Evolutionary conservation across 2,888 invertebrate species (phyloP).

Genomic region (Thera obeliscata): DNA sequence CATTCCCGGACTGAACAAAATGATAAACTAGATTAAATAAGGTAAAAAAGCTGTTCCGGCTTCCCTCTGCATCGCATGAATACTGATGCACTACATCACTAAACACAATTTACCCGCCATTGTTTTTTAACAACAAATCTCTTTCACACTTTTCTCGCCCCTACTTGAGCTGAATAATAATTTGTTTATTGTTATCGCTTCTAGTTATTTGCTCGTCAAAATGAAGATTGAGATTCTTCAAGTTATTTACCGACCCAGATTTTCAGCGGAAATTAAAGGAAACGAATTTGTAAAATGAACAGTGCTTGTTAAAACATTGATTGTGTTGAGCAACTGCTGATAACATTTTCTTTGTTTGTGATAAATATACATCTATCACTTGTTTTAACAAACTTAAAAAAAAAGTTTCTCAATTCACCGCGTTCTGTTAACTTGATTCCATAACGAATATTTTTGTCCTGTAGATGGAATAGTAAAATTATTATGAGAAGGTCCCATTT

Average conservation of each 20-base stretch:
- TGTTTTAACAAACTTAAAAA: too few relatives aligned
- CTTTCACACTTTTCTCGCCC: constrained; percentile 49
- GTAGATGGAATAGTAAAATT: too few relatives aligned
- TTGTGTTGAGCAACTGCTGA: constrained; percentile 7
- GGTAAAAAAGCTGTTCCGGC: constrained; percentile 25
- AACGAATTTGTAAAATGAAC: constrained; percentile 31
- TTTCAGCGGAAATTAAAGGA: constrained; percentile 35
- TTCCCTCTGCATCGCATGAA: constrained; percentile 32
- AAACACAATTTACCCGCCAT: constrained; percentile 55
- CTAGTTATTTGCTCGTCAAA: constrained; percentile 54
- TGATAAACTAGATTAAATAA: constrained; percentile 34
- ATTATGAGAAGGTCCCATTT: too few relatives aligned
- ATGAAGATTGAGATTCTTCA: constrained; percentile 51
- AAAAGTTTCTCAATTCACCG: too few relatives aligned
- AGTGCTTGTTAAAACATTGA: constrained; percentile 26
- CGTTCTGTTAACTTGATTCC: too few relatives aligned
- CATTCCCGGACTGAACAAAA: constrained; percentile 29
- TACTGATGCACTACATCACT: constrained; percentile 37
- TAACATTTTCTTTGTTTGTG: neutral
- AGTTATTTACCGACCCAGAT: constrained; percentile 51
- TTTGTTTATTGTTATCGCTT: constrained; percentile 69
- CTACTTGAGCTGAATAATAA: constrained; percentile 65
- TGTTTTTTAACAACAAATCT: constrained; percentile 59
- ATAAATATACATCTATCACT: too few relatives aligned
- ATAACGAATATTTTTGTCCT: too few relatives aligned